phyloP scores from a whole-genome alignment of 1,140 invertebrate species.

The Orius laevigatus region DNA sequence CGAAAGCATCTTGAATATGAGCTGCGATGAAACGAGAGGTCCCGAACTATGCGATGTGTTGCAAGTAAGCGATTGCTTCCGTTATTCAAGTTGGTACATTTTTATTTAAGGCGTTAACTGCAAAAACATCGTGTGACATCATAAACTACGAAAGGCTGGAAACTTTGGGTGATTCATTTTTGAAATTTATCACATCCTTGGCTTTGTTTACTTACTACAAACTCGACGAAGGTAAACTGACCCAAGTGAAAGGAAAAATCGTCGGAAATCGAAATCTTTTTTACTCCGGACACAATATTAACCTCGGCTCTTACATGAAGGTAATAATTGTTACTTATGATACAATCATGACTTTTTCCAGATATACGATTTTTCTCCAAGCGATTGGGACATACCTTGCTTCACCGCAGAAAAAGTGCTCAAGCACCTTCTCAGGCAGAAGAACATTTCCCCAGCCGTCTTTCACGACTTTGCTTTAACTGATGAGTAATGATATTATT shows the following conservation, averaged over 20 bases:
- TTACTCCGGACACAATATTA: conserved; percentile 38
- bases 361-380: neutral
- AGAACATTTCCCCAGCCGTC: conserved; percentile 26
- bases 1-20: too few species aligned
- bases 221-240: conserved; percentile 60
- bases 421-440: too few species aligned
- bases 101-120: conserved; percentile 47
- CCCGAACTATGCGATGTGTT: too few species aligned
- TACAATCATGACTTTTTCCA: neutral
- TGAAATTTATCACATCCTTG: conserved; percentile 62
- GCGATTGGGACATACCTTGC: neutral
- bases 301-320: conserved; percentile 31
- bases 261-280: conserved; percentile 70
- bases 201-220: conserved; percentile 53
- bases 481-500: conserved; percentile 26
- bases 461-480: conserved; percentile 31
- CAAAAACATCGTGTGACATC: conserved; percentile 51
- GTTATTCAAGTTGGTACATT: too few species aligned
- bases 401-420: too few species aligned
- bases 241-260: conserved; percentile 52
- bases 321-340: conserved; percentile 10
- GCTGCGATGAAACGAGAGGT: too few species aligned
- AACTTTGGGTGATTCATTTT: conserved; percentile 74
- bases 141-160: conserved; percentile 71
- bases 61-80: too few species aligned